Percentiles rank a stretch among this genome's conserved stretches.
Evolutionary conservation across 2,888 invertebrate species (phyloP).

Genomic region (Eulithis testata): DNA sequence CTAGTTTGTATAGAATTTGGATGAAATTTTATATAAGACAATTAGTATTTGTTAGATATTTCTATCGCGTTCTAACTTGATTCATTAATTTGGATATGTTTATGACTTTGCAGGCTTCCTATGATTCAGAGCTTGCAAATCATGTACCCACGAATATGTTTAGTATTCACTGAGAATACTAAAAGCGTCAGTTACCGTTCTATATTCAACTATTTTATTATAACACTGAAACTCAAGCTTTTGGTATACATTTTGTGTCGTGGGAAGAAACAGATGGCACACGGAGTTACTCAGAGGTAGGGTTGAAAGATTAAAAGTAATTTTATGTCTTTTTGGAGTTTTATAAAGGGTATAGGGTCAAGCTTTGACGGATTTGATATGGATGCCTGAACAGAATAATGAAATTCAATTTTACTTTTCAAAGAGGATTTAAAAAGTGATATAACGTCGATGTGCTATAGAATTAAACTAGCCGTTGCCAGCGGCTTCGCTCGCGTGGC

Average conservation of each 20-base stretch:
- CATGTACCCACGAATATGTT: too few relatives aligned
- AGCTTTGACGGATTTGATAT: background rate
- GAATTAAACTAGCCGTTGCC: too few relatives aligned
- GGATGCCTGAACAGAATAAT: background rate
- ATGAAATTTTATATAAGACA: too few relatives aligned
- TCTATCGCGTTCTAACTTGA: too few relatives aligned
- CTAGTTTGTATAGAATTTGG: too few relatives aligned
- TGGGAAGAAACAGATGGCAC: conserved; percentile 28
- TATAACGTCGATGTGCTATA: background rate
- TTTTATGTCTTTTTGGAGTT: conserved; percentile 31
- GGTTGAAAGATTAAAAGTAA: conserved; percentile 39
- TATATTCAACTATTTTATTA: background rate
- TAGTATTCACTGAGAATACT: too few relatives aligned
- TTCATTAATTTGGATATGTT: too few relatives aligned
- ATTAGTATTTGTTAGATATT: too few relatives aligned
- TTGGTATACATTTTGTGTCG: conserved; percentile 17
- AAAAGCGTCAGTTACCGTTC: conserved; percentile 6
- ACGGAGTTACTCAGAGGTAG: conserved; percentile 23
- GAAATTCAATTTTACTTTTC: background rate
- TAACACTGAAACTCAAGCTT: background rate
- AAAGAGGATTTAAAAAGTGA: background rate
- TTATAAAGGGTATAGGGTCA: conserved; percentile 10
- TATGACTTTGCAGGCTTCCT: too few relatives aligned
- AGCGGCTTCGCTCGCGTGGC: too few relatives aligned
- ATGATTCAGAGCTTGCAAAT: too few relatives aligned